Conservation (phyloP, 2,888 invertebrate genomes). For the Melitaea athalia region DNA sequence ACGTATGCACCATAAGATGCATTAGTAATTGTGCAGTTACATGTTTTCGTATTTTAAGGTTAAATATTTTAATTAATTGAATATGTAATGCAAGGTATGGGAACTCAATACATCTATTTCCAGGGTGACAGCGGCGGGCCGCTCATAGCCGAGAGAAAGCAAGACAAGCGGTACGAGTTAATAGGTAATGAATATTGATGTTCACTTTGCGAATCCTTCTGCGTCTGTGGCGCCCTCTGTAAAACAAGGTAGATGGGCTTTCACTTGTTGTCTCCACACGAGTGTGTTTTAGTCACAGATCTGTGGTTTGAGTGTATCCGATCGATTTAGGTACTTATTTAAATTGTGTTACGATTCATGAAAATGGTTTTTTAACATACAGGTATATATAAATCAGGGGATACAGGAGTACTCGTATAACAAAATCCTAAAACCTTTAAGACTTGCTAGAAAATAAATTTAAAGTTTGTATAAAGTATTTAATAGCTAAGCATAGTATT, state of each 20-base stretch:
- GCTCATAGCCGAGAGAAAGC: slow-evolving; percentile 86
- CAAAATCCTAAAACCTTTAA: too few species aligned
- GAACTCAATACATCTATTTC: slow-evolving; percentile 42
- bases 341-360: too few species aligned
- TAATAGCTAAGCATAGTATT: too few species aligned
- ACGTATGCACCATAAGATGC: too few species aligned
- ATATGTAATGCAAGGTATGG: not conserved
- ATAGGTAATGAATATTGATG: slow-evolving; percentile 82
- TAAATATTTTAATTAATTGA: not conserved
- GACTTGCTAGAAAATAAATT: too few species aligned
- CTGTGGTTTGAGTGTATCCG: not conserved
- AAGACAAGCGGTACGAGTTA: slow-evolving; percentile 88
- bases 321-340: slow-evolving; percentile 7
- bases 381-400: too few species aligned
- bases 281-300: too few species aligned
- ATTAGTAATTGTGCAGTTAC: too few species aligned
- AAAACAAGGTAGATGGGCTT: slow-evolving; percentile 33
- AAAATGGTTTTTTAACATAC: too few species aligned
- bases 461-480: too few species aligned
- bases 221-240: slow-evolving; percentile 27
- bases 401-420: too few species aligned
- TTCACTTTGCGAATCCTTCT: slow-evolving; percentile 36
- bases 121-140: slow-evolving; percentile 93
- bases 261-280: slow-evolving; percentile 29
- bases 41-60: too few species aligned